Evolutionary conservation across 2,113 vertebrate species (phyloP), one percentile per base, ranked within the genome.

Genomic region (Prinia subflava): DNA sequence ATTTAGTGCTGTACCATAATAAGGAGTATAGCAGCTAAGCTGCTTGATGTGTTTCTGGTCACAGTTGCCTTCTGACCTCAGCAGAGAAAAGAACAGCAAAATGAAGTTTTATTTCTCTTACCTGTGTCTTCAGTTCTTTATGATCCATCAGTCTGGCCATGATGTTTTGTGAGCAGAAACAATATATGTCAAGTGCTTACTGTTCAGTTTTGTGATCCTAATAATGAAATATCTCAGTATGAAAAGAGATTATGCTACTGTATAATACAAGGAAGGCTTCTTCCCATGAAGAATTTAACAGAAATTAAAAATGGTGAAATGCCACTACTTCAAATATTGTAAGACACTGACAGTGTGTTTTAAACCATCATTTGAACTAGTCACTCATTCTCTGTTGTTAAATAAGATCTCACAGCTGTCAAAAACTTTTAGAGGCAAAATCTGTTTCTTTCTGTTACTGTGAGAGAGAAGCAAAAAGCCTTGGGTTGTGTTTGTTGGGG

Each of bases 381-480:
- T 67, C 63, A 83, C 46, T 91, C 27, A 65, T 52, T 96, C 76
- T 94, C 41, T 93, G 47, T 83, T 87, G 69, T 49, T 83, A 35
- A 73, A 83, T 70, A 82, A 42, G 37, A 30, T 39, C 81, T 94
- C 63, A 76, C 37, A 90, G 74, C 31, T 82, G 65, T 15, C 37
- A 87, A 91, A 97, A 85, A 75, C 25, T 85, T 83, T 17, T 50
- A 86, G 96, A 90, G 76, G 67, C 42, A 95, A 97, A 96, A 92
- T 85, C 52, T 75, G 4, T 44, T 94, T 94, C 89, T 90, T 94
- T 87, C 71, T 41, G 11, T 62, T 78, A 70, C 18, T 60, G 19
- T 64, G 33, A 65, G 41, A 90, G 85, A 87, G 80, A 11, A 73
- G 41, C 15, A 15, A 89, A 96, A 97, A 86, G 20, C 1, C 63